These are phyloP conservation scores for Gonocerus acuteangulatus DNA, from an alignment of 2,888 invertebrate genomes.

Conservation along the genomic window DNA sequence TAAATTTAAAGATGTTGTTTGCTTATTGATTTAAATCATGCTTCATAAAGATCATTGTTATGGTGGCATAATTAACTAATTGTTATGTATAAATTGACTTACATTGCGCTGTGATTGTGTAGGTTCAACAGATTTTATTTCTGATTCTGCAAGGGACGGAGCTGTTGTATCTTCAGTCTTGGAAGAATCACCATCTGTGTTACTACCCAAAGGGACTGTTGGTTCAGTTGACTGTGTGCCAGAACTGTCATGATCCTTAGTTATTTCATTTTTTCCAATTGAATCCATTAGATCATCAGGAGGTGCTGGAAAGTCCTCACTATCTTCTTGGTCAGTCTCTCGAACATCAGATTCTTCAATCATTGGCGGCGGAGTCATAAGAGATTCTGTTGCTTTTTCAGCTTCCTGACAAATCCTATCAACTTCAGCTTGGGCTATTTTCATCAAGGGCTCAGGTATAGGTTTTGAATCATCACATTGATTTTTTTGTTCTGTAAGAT, in stretches of 20 bases:
- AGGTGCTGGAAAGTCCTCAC: slow-evolving; percentile 30
- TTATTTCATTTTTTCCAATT: slow-evolving; percentile 1
- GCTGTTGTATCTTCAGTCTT: slow-evolving; percentile 22
- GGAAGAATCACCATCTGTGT: slow-evolving; percentile 12
- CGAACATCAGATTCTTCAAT: not conserved
- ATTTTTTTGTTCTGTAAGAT: too few relatives aligned
- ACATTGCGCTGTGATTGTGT: slow-evolving; percentile 5
- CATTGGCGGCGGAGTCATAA: slow-evolving; percentile 30
- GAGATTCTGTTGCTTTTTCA: slow-evolving; percentile 36
- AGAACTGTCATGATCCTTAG: slow-evolving; percentile 13
- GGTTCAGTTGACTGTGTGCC: slow-evolving; percentile 14
- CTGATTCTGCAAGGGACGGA: slow-evolving; percentile 19
- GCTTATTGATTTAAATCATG: too few relatives aligned
- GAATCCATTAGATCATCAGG: slow-evolving; percentile 26
- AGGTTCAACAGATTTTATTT: not conserved
- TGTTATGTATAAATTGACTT: too few relatives aligned
- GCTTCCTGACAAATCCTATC: slow-evolving; percentile 38
- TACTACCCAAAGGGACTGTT: slow-evolving; percentile 5
- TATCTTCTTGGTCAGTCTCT: not conserved
- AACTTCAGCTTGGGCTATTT: slow-evolving; percentile 37
- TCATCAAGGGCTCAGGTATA: slow-evolving; percentile 27
- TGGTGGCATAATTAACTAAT: too few relatives aligned
- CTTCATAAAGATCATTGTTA: too few relatives aligned
- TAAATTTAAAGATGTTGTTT: too few relatives aligned
- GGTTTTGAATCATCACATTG: not conserved